Evolutionary conservation across 2,113 vertebrate species (phyloP), one percentile per base, ranked within the genome.

Genomic region (Odobenus rosmarus): DNA sequence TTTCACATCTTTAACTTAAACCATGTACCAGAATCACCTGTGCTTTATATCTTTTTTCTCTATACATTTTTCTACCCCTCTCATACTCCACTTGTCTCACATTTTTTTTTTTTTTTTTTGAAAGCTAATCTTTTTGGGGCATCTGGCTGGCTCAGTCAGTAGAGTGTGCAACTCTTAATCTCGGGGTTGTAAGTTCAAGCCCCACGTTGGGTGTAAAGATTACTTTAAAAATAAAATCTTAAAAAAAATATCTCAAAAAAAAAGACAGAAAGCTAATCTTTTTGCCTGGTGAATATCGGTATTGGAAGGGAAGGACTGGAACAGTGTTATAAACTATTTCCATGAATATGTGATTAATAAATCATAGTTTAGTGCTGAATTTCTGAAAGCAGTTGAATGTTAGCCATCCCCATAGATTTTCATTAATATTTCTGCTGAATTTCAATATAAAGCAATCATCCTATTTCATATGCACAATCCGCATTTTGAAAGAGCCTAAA

Each of bases 401-500:
- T 97, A 96, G 72, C 92, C 74, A 93, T 97, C 91, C 57, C 24
- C 72, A 57, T 94, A 90, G 76, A 95, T 98, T 98, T 98, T 97
- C 90, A 90, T 97, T 98, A 97, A 88, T 95, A 97, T 97, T 98
- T 98, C 87, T 96, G 51, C 76, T 13, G 4, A 24, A 0, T 97
- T 98, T 97, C 77, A 95, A 51, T 90, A 96, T 88, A 96, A 98
- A 98, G 49, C 16, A 97, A 88, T 98, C 95, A 96, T 94, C 46
- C 11, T 71, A 97, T 98, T 98, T 98, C 95, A 91, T 74, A 92
- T 42, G 93, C 71, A 79, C 85, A 97, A 98, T 97, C 90, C 0
- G 0, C 92, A 96, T 94, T 98, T 97, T 95, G 71, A 98, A 98
- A 97, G 59, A 98, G 82, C n/a, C 93, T 98, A 96, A 98, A 97